Percentiles rank a stretch among this genome's conserved stretches.
phyloP scores from a whole-genome alignment of 1,140 invertebrate species.

The Odontomachus brunneus region DNA sequence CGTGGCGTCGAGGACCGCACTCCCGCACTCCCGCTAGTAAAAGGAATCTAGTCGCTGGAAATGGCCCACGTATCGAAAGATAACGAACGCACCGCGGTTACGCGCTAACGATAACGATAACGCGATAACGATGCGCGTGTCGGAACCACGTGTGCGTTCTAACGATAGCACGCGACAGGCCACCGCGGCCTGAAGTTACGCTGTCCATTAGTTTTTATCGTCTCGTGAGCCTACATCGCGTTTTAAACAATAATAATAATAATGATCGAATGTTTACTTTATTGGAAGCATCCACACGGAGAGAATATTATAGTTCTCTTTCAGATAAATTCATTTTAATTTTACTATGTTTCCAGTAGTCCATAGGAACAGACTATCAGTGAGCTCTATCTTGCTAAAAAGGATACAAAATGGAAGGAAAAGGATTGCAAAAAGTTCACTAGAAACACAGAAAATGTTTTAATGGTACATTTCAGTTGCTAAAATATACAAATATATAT shows the following conservation, averaged over 20 bases:
- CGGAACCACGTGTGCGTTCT: neutral
- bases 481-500: no score
- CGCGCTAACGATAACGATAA: constrained; percentile 47
- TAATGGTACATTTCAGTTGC: no score
- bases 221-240: constrained; percentile 3
- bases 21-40: constrained; percentile 43
- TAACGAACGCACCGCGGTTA: constrained; percentile 17
- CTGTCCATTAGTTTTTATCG: constrained; percentile 67
- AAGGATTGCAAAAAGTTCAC: no score
- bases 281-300: no score
- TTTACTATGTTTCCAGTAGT: no score
- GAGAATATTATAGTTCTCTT: no score
- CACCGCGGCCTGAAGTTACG: constrained; percentile 35
- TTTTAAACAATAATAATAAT: constrained; percentile 39
- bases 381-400: no score
- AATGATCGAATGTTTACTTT: no score
- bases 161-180: constrained; percentile 41
- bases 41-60: constrained; percentile 29
- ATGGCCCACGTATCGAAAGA: constrained; percentile 8
- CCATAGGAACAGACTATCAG: no score
- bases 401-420: no score
- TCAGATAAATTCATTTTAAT: no score
- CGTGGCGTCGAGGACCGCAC: neutral
- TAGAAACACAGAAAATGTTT: no score
- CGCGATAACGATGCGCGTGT: constrained; percentile 14